phyloP scores from a whole-genome alignment of 1,140 invertebrate genomes.

The Drosophila sucinea region DNA sequence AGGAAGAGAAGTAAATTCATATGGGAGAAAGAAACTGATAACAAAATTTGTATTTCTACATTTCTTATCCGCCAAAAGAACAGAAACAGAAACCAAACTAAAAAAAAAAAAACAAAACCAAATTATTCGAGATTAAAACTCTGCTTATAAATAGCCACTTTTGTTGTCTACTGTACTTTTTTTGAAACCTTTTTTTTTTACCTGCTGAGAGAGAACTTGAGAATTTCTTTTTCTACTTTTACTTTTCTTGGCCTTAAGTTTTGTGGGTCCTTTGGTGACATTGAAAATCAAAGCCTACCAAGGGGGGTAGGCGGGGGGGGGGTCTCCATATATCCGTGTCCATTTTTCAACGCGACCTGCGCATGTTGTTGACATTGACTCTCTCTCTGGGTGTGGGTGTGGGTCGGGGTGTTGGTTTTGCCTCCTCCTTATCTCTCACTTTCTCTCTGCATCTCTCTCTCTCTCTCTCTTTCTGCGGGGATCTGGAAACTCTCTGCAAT shows the following conservation, averaged over 20 bases:
- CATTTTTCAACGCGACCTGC: conserved; percentile 56
- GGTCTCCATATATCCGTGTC: not conserved
- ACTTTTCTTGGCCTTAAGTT: not conserved
- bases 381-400: conserved; percentile 12
- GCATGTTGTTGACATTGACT: conserved; percentile 69
- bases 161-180: not conserved
- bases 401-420: not conserved
- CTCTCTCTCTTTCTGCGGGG: not conserved
- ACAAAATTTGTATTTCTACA: too few relatives aligned
- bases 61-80: too few relatives aligned
- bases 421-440: conserved; percentile 2
- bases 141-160: too few relatives aligned
- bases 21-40: too few relatives aligned
- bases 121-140: too few relatives aligned
- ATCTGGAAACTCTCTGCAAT: conserved; percentile 59
- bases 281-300: conserved; percentile 35
- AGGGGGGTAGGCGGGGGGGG: not conserved
- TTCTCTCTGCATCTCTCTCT: conserved; percentile 11
- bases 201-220: too few relatives aligned
- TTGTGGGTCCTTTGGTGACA: conserved; percentile 24
- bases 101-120: too few relatives aligned
- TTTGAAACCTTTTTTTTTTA: too few relatives aligned
- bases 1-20: too few relatives aligned
- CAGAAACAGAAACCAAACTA: too few relatives aligned
- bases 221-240: not conserved